phyloP scores from a whole-genome alignment of 2,797 vertebrate species.

The Sarcophilus harrisii region DNA sequence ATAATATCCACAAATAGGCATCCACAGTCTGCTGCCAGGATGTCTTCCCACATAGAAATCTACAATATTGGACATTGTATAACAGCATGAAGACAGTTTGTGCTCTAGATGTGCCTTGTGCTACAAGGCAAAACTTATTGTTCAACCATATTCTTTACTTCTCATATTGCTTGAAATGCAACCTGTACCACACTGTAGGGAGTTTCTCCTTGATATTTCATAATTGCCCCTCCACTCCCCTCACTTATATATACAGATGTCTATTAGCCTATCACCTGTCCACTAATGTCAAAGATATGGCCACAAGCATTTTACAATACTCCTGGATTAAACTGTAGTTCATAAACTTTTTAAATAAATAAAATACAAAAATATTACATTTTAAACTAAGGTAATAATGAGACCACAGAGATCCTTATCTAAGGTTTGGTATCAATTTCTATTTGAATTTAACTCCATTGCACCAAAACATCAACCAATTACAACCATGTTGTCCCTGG shows the following conservation, averaged over 20 bases:
- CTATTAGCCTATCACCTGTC: background rate
- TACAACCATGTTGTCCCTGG: background rate
- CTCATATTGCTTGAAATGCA: background rate
- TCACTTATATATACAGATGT: background rate
- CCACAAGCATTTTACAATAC: background rate
- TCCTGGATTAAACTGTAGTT: background rate
- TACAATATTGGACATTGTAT: background rate
- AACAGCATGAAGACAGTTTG: background rate
- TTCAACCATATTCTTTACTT: background rate
- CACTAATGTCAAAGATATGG: background rate
- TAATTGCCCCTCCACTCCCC: background rate
- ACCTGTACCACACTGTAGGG: background rate
- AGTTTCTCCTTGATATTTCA: background rate
- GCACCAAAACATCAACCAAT: background rate
- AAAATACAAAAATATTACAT: background rate
- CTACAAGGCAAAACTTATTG: background rate
- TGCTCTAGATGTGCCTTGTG: background rate
- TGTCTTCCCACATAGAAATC: background rate
- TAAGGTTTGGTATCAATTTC: background rate
- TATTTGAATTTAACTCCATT: background rate
- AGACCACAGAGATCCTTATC: background rate
- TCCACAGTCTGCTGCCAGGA: too few species aligned
- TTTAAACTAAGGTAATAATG: background rate
- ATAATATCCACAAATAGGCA: background rate
- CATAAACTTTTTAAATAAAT: background rate